Percentiles rank a stretch among this genome's conserved stretches.
Conservation (phyloP, 2,113 vertebrate species). For the Coryphaenoides rupestris region DNA sequence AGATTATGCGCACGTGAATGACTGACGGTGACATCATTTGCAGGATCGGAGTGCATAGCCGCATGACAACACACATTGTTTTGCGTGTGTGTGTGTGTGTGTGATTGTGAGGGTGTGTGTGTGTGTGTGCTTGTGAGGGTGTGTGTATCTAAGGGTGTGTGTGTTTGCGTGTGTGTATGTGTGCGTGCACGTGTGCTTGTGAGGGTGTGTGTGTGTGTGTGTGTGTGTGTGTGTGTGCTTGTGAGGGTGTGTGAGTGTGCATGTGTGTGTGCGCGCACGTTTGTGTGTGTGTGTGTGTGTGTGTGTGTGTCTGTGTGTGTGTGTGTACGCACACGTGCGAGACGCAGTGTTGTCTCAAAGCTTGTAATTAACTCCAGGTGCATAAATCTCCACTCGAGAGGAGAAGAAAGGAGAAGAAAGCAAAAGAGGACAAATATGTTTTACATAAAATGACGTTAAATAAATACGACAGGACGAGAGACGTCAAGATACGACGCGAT, state of each 20-base stretch:
- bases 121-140: slow-evolving; percentile 13
- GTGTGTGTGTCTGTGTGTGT: slow-evolving; percentile 26
- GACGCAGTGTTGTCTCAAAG: not conserved
- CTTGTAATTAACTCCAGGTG: too few relatives aligned
- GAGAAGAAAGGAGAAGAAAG: not conserved
- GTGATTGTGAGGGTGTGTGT: slow-evolving; percentile 3
- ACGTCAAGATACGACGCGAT: too few relatives aligned
- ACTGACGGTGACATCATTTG: slow-evolving; percentile 33
- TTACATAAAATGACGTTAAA: too few relatives aligned
- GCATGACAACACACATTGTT: not conserved
- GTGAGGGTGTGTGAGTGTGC: slow-evolving; percentile 3
- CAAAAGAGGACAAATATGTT: not conserved
- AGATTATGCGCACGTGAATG: slow-evolving; percentile 34
- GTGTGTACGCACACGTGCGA: not conserved
- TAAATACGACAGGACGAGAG: too few relatives aligned
- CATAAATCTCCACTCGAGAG: not conserved
- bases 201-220: slow-evolving; percentile 6
- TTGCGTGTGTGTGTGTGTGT: slow-evolving; percentile 5
- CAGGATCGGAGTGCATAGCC: not conserved
- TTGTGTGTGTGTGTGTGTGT: slow-evolving; percentile 27
- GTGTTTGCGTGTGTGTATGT: not conserved
- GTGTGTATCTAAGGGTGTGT: not conserved
- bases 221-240: not conserved
- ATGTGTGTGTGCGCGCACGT: slow-evolving; percentile 32
- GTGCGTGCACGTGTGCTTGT: not conserved